phyloP scores from a whole-genome alignment of 1,140 invertebrate species.

The Dendroctonus valens region DNA sequence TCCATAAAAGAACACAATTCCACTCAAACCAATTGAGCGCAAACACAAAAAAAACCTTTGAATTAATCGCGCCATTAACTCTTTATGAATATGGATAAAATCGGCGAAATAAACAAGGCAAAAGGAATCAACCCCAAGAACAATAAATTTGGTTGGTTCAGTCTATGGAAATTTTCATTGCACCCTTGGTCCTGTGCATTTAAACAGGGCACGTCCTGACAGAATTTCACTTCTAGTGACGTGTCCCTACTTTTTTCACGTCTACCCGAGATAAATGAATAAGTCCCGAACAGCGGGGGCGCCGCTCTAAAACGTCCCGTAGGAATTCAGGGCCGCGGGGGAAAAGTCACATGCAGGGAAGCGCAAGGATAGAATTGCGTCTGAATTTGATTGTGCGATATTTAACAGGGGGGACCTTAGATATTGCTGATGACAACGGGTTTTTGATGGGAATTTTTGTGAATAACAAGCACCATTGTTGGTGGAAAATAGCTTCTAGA shows the following conservation, averaged over 20 bases:
- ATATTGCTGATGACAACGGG: not conserved
- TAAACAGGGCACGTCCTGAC: not conserved
- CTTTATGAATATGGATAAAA: too few species aligned
- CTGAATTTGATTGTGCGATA: slow-evolving; percentile 15
- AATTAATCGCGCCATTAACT: too few species aligned
- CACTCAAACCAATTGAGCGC: too few species aligned
- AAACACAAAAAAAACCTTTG: too few species aligned
- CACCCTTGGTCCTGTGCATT: not conserved
- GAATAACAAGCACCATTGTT: too few species aligned
- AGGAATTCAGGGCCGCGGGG: slow-evolving; percentile 10
- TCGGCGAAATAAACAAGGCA: too few species aligned
- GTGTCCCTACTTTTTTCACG: slow-evolving; percentile 6
- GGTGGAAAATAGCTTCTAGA: too few species aligned
- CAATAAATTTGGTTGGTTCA: too few species aligned
- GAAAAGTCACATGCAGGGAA: slow-evolving; percentile 14
- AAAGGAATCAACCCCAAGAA: too few species aligned
- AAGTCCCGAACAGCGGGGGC: slow-evolving; percentile 13
- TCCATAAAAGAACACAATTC: too few species aligned
- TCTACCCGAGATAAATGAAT: slow-evolving; percentile 18
- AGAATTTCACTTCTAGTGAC: slow-evolving; percentile 5
- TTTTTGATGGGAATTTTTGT: too few species aligned
- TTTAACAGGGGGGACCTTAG: slow-evolving; percentile 11
- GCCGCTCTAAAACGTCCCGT: slow-evolving; percentile 16
- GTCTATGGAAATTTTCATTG: too few species aligned
- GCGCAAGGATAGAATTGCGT: not conserved